phyloP scores from a whole-genome alignment of 53 echinoderm and acorn worm genomes.

The Mesocentrotus franciscanus region DNA sequence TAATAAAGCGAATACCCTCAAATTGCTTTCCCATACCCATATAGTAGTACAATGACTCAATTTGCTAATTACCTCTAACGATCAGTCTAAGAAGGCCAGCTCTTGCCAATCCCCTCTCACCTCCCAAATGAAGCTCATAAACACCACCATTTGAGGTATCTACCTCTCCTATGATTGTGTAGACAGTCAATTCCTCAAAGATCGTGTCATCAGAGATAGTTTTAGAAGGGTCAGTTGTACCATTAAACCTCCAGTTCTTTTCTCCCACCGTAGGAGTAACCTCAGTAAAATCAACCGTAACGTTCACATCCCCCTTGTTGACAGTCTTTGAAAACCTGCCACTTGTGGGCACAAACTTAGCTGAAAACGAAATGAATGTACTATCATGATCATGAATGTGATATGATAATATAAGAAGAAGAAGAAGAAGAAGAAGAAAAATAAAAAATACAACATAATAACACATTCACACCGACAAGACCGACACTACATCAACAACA shows the following conservation, averaged over 20 bases:
- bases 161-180: no score
- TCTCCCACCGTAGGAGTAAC: neutral
- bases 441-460: no score
- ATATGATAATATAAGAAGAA: no score
- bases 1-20: no score
- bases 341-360: constrained; percentile 61
- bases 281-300: constrained; percentile 60
- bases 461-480: no score
- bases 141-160: no score
- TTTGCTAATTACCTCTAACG: constrained; percentile 58
- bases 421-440: no score
- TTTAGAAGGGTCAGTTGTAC: neutral
- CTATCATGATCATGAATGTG: no score
- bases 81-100: constrained; percentile 64
- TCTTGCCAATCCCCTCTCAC: neutral
- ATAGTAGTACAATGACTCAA: neutral
- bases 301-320: no score
- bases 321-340: constrained; percentile 72
- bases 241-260: constrained; percentile 67
- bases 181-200: neutral
- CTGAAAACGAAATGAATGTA: neutral
- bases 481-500: no score
- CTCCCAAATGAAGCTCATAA: no score
- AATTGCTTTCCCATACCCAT: no score
- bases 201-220: neutral